These are phyloP conservation scores for Torymus aiolomorphi DNA, from an alignment of 2,888 invertebrate species.

Conservation along the genomic window DNA sequence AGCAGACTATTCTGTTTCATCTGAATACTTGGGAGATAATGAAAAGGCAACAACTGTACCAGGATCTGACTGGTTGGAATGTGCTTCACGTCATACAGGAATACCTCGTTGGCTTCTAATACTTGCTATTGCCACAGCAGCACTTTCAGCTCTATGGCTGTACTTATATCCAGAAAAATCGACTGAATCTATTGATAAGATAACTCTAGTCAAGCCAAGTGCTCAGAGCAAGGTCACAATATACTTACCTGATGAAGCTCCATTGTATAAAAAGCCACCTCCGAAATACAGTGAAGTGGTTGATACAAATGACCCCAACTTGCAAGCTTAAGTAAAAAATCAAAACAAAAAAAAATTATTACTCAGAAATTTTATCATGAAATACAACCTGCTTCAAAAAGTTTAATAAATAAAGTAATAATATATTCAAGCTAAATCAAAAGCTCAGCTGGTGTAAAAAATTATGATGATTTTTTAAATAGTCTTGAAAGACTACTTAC, in stretches of 20 bases:
- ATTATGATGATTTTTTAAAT: not conserved
- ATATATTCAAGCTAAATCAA: constrained; percentile 18
- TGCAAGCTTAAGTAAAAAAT: constrained; percentile 45
- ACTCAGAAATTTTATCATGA: constrained; percentile 18
- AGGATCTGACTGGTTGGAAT: constrained; percentile 68
- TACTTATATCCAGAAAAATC: constrained; percentile 64
- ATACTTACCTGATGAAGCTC: constrained; percentile 67
- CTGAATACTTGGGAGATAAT: constrained; percentile 68
- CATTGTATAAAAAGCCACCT: constrained; percentile 66
- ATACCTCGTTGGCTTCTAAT: constrained; percentile 68
- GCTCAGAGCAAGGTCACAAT: constrained; percentile 61
- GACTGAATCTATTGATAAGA: constrained; percentile 61
- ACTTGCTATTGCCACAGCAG: constrained; percentile 62
- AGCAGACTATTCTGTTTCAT: constrained; percentile 68
- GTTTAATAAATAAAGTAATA: not conserved
- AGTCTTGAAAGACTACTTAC: too few species aligned
- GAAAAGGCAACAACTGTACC: constrained; percentile 65
- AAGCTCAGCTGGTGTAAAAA: constrained; percentile 14
- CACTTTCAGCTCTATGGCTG: constrained; percentile 64
- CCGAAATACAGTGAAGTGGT: constrained; percentile 66
- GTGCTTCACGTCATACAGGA: constrained; percentile 65
- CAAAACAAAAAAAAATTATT: not conserved
- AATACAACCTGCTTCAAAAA: constrained; percentile 24
- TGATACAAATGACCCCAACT: constrained; percentile 46
- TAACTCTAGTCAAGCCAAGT: constrained; percentile 55